Evolutionary conservation across 1,140 invertebrate genomes (phyloP).

Genomic region (Pomphorhynchus laevis): DNA sequence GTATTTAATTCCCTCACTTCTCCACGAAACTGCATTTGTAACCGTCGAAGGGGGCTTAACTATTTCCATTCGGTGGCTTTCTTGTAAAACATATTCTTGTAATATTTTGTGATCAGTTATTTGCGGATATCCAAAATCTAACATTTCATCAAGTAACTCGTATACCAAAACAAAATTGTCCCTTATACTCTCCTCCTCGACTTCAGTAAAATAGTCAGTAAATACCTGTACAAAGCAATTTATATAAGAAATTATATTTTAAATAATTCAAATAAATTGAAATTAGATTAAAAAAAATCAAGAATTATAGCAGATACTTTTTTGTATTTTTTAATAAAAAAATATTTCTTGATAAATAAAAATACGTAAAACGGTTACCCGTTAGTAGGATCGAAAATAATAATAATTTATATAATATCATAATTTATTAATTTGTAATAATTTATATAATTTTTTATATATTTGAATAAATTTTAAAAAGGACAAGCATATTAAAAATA

Average conservation of each 20-base stretch:
- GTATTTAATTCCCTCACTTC: conserved; percentile 92
- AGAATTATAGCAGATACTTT: neutral
- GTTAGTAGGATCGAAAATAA: too few species aligned
- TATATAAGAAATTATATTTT: too few species aligned
- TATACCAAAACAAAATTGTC: conserved; percentile 99
- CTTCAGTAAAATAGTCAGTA: conserved; percentile 87
- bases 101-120: conserved; percentile 94
- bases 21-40: conserved; percentile 94
- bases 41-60: conserved; percentile 88
- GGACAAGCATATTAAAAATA: too few species aligned
- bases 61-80: conserved; percentile 85
- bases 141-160: conserved; percentile 76
- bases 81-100: conserved; percentile 81
- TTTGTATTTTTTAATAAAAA: neutral
- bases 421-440: too few species aligned
- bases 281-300: neutral
- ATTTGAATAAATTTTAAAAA: too few species aligned
- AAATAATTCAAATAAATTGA: too few species aligned
- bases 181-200: conserved; percentile 89
- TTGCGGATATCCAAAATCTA: conserved; percentile 97
- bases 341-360: conserved; percentile 10
- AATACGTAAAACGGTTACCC: conserved; percentile 6
- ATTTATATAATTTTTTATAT: too few species aligned
- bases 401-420: too few species aligned
- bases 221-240: conserved; percentile 36